phyloP scores from a whole-genome alignment of 2,797 vertebrate species.

The Knipowitschia caucasica region DNA sequence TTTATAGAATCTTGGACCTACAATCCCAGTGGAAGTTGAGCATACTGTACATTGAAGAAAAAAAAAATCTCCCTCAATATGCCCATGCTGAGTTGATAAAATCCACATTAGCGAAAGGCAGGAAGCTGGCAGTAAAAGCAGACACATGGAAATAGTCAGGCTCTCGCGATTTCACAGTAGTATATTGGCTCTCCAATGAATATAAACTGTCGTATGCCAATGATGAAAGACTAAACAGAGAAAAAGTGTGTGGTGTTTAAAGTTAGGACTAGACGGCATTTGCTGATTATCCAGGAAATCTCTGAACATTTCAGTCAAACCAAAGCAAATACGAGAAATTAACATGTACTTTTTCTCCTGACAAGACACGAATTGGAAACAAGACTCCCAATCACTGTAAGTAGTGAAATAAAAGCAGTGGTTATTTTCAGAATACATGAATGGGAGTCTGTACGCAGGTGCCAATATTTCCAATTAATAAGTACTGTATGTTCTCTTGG shows the following conservation, averaged over 20 bases:
- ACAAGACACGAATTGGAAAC: constrained; percentile 9
- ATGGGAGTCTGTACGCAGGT: not conserved
- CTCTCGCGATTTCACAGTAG: constrained; percentile 63
- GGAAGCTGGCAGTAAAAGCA: constrained; percentile 71
- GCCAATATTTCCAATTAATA: not conserved
- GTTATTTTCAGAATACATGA: not conserved
- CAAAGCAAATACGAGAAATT: constrained; percentile 21
- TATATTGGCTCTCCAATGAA: constrained; percentile 61
- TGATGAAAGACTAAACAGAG: constrained; percentile 60
- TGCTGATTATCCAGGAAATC: constrained; percentile 41
- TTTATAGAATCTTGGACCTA: constrained; percentile 13
- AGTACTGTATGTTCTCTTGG: not conserved
- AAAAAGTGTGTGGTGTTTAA: constrained; percentile 31
- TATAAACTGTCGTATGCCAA: constrained; percentile 61
- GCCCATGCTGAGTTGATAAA: constrained; percentile 76
- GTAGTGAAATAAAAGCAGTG: not conserved
- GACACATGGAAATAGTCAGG: constrained; percentile 72
- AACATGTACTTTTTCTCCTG: constrained; percentile 2
- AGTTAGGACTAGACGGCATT: constrained; percentile 34
- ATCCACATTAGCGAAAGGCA: constrained; percentile 66
- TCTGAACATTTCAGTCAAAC: constrained; percentile 10
- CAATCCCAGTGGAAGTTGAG: constrained; percentile 24
- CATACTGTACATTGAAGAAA: constrained; percentile 33
- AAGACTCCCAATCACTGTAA: not conserved
- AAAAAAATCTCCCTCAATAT: constrained; percentile 39